These are phyloP conservation scores for Microctenopoma stevenorrisi DNA, from an alignment of 2,797 vertebrate species.

Conservation along the genomic window DNA sequence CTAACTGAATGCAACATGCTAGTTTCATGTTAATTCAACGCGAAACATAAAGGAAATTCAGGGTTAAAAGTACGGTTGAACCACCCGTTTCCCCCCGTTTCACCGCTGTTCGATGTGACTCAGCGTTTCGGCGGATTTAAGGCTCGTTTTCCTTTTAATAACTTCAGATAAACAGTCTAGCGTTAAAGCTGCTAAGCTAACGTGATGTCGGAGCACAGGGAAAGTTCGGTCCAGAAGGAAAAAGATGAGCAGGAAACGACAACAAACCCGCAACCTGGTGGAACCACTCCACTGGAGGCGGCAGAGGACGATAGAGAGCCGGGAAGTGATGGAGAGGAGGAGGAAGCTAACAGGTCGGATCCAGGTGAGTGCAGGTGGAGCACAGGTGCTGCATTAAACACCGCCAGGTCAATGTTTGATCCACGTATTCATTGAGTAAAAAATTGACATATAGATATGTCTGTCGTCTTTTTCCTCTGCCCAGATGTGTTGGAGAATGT, in stretches of 20 bases:
- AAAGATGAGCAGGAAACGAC: neutral
- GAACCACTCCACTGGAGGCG: neutral
- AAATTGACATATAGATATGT: neutral
- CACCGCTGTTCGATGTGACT: neutral
- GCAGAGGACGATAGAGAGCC: conserved; percentile 35
- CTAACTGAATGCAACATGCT: neutral
- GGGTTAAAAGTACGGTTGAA: neutral
- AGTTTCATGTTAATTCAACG: too few relatives aligned
- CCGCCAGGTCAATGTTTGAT: too few relatives aligned
- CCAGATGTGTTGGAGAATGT: neutral
- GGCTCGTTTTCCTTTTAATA: neutral
- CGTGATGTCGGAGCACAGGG: conserved; percentile 50
- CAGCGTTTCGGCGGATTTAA: neutral
- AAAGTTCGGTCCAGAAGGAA: neutral
- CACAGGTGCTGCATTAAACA: neutral
- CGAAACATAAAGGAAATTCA: rapidly evolving
- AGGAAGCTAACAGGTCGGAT: neutral
- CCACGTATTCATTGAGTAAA: neutral
- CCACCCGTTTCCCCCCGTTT: rapidly evolving
- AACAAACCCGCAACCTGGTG: neutral
- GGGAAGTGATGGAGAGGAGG: neutral
- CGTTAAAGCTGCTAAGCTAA: neutral
- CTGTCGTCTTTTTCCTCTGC: neutral
- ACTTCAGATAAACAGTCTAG: neutral
- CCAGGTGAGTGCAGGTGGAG: conserved; percentile 22